Base-by-base conservation (phyloP, 1,140 invertebrate genomes). In the Scaptomyza pallida region DNA sequence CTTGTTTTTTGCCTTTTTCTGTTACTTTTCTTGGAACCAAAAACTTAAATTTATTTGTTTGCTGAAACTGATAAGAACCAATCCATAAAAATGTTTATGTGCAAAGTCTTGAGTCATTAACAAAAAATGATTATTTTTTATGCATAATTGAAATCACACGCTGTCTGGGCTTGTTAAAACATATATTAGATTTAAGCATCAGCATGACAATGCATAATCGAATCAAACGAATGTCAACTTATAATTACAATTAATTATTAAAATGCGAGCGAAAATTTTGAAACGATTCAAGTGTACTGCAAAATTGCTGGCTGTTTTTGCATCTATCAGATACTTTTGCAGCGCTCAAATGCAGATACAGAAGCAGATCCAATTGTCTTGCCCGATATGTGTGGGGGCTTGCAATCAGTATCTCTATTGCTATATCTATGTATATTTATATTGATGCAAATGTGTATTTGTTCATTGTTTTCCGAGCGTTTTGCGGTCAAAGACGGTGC, bases 251-350 rank as follows among this genome's bases (percentile, higher is more conserved):
- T 10, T 35, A 57, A 45, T 45, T 57, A 12, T n/a, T 4, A 19
- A 17, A 44, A 17, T 16, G 6, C 2, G 1, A 44, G 4, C 19
- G 4, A 19, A 10, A 54, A 51, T 48, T 67, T 50, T 68, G 75
- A 75, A 65, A 78, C 83, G 62, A 72, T 62, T 83, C 75, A 83
- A 77, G 62, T 82, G 73, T 63, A 60, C 45, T 78, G n/a, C 44
- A 63, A 78, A 78, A 79, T 74, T 79, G 64, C 19, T 26, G 64
- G 74, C 44, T 52, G 33, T 2, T 23, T 23, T 50, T 23, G 45
- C 35, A 41, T 23, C 21, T 43, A 43, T 35, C 55, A 30, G 15
- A 47, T 63, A 51, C 55, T 43, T 71, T 26, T 19, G 41, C n/a
- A 19, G 55, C 43, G 17, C 5, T 52, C 26, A 57, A 21, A 21